Base-by-base conservation (phyloP, 1,140 invertebrate genomes). In the Manduca sexta region DNA sequence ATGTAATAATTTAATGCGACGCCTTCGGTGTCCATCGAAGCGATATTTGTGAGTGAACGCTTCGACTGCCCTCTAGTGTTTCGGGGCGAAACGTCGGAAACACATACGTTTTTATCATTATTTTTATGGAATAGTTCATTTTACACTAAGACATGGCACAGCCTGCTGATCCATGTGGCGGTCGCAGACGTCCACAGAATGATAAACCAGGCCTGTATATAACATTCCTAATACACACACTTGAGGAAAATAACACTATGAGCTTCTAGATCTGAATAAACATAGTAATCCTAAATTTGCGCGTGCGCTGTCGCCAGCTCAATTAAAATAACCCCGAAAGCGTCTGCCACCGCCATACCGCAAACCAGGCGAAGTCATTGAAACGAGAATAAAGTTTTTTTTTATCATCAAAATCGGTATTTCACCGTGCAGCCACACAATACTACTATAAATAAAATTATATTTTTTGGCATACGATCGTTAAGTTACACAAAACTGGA, bases 361-460 rank as follows among this genome's bases (percentile, higher is more conserved):
- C 11, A 40, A 16, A 10, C 14, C n/a, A 40, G 38, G 38, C 38
- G 38, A 40, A 16, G 18, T 14, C 16, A 38, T 10, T 3, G 16
- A 40, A 40, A 18, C 15, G 3, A 18, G 16, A 2, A 17, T 16
- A 40, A 16, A 15, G 4, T 26, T 26, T 26, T 21, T 26, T 48
- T 21, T 50, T 11, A 41, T 49, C 29, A 35, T 63, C 45, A 44
- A 53, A 62, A 58, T 75, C 67, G 69, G 67, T 75, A 73, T 75
- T 71, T 70, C 72, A 70, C 60, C 65, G 69, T 70, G 72, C 69
- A 62, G 48, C 46, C 60, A 62, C 34, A 55, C 62, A 60, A 62
- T 62, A 57, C n/a, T 30, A 43, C n/a, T 60, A 64, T 38, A 49
- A 64, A 50, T 57, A 58, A 60, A 51, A 55, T 47, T 47, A 52